These are phyloP conservation scores for Tromatobia lineatoria DNA, from an alignment of 2,888 invertebrate species.

Conservation along the genomic window DNA sequence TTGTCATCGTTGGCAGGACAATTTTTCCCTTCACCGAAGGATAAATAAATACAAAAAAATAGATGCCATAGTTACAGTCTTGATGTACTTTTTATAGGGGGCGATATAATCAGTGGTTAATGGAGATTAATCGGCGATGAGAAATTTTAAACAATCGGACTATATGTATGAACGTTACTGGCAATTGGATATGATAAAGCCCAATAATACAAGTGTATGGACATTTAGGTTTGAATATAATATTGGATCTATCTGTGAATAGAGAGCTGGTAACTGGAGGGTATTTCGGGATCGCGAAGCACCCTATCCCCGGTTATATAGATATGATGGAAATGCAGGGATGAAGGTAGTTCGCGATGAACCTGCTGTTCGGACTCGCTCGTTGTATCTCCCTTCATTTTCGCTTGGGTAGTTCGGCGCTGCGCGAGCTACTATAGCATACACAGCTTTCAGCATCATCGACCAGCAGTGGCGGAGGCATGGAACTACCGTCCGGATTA, in stretches of 20 bases:
- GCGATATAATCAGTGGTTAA: not conserved
- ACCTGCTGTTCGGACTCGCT: conserved; percentile 31
- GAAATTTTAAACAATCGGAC: not conserved
- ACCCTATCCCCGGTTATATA: not conserved
- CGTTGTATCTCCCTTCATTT: conserved; percentile 29
- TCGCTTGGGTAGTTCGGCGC: conserved; percentile 19
- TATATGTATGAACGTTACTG: not conserved
- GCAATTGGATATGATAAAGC: not conserved
- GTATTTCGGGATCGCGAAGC: conserved; percentile 22
- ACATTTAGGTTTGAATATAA: conserved; percentile 16
- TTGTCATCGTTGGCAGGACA: too few relatives aligned
- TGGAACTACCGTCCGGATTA: conserved; percentile 31
- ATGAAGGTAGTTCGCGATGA: conserved; percentile 36
- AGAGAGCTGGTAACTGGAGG: conserved; percentile 16
- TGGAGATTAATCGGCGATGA: not conserved
- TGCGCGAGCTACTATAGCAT: not conserved
- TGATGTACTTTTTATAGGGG: not conserved
- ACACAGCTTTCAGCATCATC: conserved; percentile 24
- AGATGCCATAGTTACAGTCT: too few relatives aligned
- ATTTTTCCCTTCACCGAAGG: too few relatives aligned
- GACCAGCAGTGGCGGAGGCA: conserved; percentile 16
- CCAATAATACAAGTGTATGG: not conserved
- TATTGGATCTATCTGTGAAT: conserved; percentile 24
- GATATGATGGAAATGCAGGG: conserved; percentile 55
- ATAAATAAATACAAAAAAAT: too few relatives aligned